Conservation (phyloP, 2,113 vertebrate genomes). For the human (Homo sapiens) region GRCh38 chr4:25015501-25016000, state of each 20-base stretch:
- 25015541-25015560: not conserved
- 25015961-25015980: not conserved
- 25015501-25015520: not conserved
- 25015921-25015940: not conserved
- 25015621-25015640: not conserved
- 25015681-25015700: not conserved
- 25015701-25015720: not conserved
- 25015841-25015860: not conserved
- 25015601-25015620: not conserved
- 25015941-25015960: not conserved
- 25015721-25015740: not conserved
- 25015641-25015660: no score
- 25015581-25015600: not conserved
- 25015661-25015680: not conserved
- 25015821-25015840: not conserved
- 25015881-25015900: not conserved
- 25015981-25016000: not conserved
- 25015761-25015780: not conserved
- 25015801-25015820: not conserved
- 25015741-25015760: not conserved
- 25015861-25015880: not conserved
- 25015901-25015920: not conserved
- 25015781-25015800: not conserved
- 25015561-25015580: not conserved
- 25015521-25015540: not conserved